Conservation (phyloP, 1,140 invertebrate genomes). For the Dendroctonus ponderosae region DNA sequence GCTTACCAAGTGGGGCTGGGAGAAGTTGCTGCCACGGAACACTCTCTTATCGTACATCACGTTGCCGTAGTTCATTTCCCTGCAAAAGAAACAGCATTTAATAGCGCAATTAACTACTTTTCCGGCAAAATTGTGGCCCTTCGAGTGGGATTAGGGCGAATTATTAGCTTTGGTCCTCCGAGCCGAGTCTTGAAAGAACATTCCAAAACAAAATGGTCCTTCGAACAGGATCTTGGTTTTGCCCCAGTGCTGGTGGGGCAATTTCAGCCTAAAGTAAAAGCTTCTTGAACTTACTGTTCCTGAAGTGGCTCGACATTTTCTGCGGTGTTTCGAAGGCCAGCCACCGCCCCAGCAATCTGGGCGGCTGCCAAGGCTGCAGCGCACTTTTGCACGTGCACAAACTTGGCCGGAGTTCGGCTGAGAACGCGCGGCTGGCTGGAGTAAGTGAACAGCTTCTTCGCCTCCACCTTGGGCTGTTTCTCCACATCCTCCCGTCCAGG, state of each 20-base stretch:
- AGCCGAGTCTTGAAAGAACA: background rate
- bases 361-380: conserved; percentile 47
- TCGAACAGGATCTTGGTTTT: too few species aligned
- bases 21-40: conserved; percentile 71
- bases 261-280: background rate
- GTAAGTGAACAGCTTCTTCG: conserved; percentile 59
- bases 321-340: conserved; percentile 21
- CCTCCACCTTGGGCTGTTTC: conserved; percentile 51
- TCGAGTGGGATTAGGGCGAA: too few species aligned
- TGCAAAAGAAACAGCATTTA: conserved; percentile 5
- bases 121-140: too few species aligned
- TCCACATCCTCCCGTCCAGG: conserved; percentile 48
- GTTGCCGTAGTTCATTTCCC: conserved; percentile 62
- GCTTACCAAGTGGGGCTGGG: conserved; percentile 29
- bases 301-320: background rate
- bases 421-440: conserved; percentile 56
- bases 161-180: too few species aligned
- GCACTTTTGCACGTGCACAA: conserved; percentile 38
- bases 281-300: background rate
- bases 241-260: too few species aligned
- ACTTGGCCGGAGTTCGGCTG: conserved; percentile 22
- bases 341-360: conserved; percentile 36
- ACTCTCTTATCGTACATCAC: conserved; percentile 84
- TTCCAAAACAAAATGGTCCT: too few species aligned
- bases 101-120: too few species aligned